Conservation (phyloP, 2,113 vertebrate genomes). For the Ophthalmotilapia sp. region DNA sequence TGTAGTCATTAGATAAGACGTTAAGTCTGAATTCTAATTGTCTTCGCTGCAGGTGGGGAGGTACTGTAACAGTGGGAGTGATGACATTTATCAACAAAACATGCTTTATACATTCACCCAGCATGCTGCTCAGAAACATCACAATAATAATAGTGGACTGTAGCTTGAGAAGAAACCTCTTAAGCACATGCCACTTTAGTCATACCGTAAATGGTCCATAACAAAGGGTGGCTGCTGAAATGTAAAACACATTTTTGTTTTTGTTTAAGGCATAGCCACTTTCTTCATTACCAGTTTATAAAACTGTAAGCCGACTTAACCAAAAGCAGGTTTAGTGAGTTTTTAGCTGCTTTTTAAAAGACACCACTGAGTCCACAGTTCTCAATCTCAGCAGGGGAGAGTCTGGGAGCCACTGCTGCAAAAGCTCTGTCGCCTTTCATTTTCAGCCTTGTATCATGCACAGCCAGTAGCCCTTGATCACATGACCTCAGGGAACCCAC, state of each 20-base stretch:
- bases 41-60: neutral
- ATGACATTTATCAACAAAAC: neutral
- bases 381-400: neutral
- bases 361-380: neutral
- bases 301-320: neutral
- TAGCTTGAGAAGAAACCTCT: neutral
- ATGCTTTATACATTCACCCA: neutral
- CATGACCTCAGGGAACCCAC: neutral
- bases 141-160: neutral
- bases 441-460: neutral
- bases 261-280: neutral
- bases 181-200: neutral
- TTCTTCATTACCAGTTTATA: neutral
- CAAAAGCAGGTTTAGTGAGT: neutral
- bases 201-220: neutral
- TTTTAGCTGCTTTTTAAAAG: neutral
- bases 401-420: neutral
- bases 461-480: neutral
- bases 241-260: neutral
- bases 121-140: neutral
- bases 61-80: neutral
- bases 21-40: neutral
- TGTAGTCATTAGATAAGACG: neutral
- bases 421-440: neutral
- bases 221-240: neutral